These are phyloP conservation scores for Paelopatides confundens DNA, from an alignment of 53 echinoderm and acorn worm species.

Conservation along the genomic window DNA sequence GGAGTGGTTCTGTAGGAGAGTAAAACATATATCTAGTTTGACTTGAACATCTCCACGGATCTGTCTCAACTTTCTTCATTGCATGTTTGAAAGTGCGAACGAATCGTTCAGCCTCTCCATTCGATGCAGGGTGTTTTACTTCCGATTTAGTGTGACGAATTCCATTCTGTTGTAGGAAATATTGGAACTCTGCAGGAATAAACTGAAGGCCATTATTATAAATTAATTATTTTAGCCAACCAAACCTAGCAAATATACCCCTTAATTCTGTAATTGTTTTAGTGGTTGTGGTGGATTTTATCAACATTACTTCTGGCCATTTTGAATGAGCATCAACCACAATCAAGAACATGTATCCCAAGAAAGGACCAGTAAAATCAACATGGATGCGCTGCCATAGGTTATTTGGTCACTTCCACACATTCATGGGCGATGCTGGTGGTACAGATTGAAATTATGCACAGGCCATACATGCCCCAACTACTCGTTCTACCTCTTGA, in stretches of 20 bases:
- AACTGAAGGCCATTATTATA: conserved; percentile 19
- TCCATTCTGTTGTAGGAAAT: neutral
- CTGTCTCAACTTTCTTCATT: neutral
- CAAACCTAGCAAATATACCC: too few relatives aligned
- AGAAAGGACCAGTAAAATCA: conserved; percentile 49
- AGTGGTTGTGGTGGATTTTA: too few relatives aligned
- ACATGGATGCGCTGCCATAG: conserved; percentile 63
- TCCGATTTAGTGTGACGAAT: conserved; percentile 18
- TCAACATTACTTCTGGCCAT: conserved; percentile 71
- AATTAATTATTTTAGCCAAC: conserved; percentile 6
- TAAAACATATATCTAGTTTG: neutral
- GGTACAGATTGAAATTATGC: conserved; percentile 33
- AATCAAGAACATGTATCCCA: neutral
- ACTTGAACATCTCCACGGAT: neutral
- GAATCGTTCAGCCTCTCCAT: conserved; percentile 37
- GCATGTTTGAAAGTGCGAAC: conserved; percentile 49
- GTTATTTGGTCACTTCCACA: conserved; percentile 58
- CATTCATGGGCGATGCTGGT: conserved; percentile 49
- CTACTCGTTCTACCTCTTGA: conserved; percentile 30
- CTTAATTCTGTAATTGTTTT: conserved; percentile 8
- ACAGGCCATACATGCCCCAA: neutral
- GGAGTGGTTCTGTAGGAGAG: neutral
- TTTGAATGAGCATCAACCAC: conserved; percentile 69
- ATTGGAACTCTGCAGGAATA: too few relatives aligned
- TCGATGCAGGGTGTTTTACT: conserved; percentile 23